Conservation (phyloP, 2,113 vertebrate genomes). For the Syngnathus scovelli region DNA sequence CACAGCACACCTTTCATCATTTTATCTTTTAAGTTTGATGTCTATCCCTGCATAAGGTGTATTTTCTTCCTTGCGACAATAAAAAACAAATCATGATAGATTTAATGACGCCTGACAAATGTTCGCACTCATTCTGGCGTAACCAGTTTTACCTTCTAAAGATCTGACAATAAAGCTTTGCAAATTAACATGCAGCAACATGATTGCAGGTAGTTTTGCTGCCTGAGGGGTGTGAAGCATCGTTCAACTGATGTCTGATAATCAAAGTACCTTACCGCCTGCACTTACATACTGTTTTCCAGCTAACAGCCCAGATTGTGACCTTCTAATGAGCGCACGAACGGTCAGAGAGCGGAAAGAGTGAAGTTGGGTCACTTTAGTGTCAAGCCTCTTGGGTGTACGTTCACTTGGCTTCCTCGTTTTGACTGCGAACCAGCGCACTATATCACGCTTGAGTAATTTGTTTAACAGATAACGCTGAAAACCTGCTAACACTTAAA, state of each 20-base stretch:
- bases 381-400: conserved; percentile 28
- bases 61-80: conserved; percentile 25
- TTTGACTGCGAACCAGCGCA: conserved; percentile 46
- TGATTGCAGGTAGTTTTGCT: conserved; percentile 18
- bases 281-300: conserved; percentile 24
- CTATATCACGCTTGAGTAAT: conserved; percentile 49
- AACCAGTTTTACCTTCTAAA: conserved; percentile 30
- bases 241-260: conserved; percentile 15
- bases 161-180: conserved; percentile 46
- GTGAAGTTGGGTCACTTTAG: conserved; percentile 28
- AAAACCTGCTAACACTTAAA: conserved; percentile 16
- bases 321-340: no score
- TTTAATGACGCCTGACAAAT: conserved; percentile 56
- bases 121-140: conserved; percentile 20
- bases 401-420: conserved; percentile 40
- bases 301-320: conserved; percentile 35
- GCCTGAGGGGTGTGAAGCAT: conserved; percentile 26
- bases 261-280: conserved; percentile 29
- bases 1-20: neutral
- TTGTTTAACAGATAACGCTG: conserved; percentile 41
- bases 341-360: conserved; percentile 8
- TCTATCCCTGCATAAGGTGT: conserved; percentile 23
- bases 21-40: conserved; percentile 28
- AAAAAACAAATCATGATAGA: conserved; percentile 44
- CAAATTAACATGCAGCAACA: conserved; percentile 25